A percentile compares a stretch with the other conserved stretches of the same genome.
These are phyloP conservation scores for Carassius carassius DNA, from an alignment of 2,113 vertebrate species.

Conservation along the genomic window DNA sequence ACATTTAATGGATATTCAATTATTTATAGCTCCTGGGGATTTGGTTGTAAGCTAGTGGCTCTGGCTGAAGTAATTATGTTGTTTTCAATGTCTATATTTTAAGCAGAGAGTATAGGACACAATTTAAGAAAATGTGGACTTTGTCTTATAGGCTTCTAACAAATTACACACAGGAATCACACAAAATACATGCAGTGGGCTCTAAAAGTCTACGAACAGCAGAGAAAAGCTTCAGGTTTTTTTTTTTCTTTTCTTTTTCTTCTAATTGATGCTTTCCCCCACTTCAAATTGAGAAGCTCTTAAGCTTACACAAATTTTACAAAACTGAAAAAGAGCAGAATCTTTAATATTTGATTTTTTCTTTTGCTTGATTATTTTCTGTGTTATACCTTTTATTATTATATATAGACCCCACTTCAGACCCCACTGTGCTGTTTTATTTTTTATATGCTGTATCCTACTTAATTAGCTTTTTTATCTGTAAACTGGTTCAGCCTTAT, in stretches of 20 bases:
- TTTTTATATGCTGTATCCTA: not conserved
- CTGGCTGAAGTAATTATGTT: not conserved
- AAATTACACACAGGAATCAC: not conserved
- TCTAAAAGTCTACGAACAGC: not conserved
- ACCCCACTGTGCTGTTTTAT: not conserved
- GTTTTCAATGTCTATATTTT: not conserved
- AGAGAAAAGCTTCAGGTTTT: not conserved
- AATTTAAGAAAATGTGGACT: not conserved
- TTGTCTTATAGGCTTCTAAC: too few species aligned
- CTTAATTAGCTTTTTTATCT: too few species aligned
- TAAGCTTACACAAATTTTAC: not conserved
- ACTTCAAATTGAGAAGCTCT: not conserved
- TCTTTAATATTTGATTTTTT: not conserved
- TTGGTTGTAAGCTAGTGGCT: slow-evolving; percentile 8
- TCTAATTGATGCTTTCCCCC: not conserved
- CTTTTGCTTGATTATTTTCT: not conserved
- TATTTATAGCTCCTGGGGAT: slow-evolving; percentile 32
- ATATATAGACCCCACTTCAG: too few species aligned
- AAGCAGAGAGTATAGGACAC: not conserved
- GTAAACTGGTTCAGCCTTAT: too few species aligned
- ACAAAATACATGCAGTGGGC: not conserved
- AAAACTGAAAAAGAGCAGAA: not conserved
- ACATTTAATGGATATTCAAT: slow-evolving; percentile 48
- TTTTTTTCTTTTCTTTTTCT: not conserved
- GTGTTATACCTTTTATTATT: too few species aligned